phyloP scores from a whole-genome alignment of 2,888 invertebrate genomes.

The Amblyteles armatorius region DNA sequence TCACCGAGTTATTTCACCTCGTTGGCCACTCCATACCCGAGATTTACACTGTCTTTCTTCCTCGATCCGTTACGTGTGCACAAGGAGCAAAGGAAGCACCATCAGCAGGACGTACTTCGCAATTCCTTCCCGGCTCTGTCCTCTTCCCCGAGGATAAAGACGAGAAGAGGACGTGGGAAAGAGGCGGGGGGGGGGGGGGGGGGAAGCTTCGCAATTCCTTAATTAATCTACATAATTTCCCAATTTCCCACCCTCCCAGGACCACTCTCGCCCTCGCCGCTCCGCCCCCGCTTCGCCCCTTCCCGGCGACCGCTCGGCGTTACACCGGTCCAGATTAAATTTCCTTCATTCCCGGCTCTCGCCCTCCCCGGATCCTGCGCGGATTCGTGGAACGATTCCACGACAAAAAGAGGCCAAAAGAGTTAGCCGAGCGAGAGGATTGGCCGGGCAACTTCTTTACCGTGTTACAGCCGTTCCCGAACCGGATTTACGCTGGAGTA shows the following conservation, averaged over 20 bases:
- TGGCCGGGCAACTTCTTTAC: constrained; percentile 2
- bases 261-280: constrained; percentile 68
- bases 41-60: constrained; percentile 43
- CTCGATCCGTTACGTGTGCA: constrained; percentile 40
- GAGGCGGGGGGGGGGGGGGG: constrained; percentile 36
- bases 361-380: constrained; percentile 36
- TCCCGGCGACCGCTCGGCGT: constrained; percentile 65
- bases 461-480: neutral
- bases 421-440: constrained; percentile 29
- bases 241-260: constrained; percentile 70
- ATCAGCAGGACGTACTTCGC: constrained; percentile 42
- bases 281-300: constrained; percentile 36
- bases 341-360: constrained; percentile 67
- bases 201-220: constrained; percentile 71
- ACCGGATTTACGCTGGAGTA: neutral
- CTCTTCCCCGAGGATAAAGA: constrained; percentile 40
- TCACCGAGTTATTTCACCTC: constrained; percentile 41
- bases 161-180: constrained; percentile 48
- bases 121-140: constrained; percentile 55
- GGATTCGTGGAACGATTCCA: constrained; percentile 55
- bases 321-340: constrained; percentile 75
- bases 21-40: constrained; percentile 25
- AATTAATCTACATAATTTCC: constrained; percentile 78
- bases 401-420: constrained; percentile 39
- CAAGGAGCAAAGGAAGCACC: constrained; percentile 26